Conservation (phyloP, 2,797 vertebrate species). For the Delichon dasypus region DNA sequence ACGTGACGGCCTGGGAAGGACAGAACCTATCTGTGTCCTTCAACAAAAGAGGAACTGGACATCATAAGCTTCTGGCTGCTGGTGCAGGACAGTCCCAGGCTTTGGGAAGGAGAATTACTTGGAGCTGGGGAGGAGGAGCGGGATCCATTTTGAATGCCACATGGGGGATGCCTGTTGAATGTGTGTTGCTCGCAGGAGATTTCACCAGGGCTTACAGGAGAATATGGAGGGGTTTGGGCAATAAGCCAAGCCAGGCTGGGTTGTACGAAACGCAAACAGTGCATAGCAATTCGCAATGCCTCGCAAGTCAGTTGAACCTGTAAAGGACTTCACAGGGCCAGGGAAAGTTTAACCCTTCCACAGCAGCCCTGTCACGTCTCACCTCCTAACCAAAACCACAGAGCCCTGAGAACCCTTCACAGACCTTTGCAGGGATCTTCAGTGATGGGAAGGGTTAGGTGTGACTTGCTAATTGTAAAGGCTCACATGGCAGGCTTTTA, state of each 20-base stretch:
- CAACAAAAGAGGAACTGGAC: neutral
- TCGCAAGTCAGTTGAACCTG: neutral
- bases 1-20: neutral
- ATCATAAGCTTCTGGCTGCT: neutral
- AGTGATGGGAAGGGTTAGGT: neutral
- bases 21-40: neutral
- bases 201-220: neutral
- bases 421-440: neutral
- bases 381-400: neutral
- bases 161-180: neutral
- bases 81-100: neutral
- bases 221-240: constrained; percentile 45
- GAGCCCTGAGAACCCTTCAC: neutral
- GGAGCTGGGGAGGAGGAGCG: neutral
- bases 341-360: neutral
- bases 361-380: neutral
- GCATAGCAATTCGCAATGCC: neutral
- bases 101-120: neutral
- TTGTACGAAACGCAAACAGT: neutral
- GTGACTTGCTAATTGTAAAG: neutral
- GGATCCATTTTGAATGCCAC: constrained; percentile 9
- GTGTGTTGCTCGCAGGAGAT: neutral
- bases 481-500: neutral
- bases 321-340: neutral
- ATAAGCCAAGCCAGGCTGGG: neutral